Conservation (phyloP, 2,113 vertebrate species). For the Ia io region DNA sequence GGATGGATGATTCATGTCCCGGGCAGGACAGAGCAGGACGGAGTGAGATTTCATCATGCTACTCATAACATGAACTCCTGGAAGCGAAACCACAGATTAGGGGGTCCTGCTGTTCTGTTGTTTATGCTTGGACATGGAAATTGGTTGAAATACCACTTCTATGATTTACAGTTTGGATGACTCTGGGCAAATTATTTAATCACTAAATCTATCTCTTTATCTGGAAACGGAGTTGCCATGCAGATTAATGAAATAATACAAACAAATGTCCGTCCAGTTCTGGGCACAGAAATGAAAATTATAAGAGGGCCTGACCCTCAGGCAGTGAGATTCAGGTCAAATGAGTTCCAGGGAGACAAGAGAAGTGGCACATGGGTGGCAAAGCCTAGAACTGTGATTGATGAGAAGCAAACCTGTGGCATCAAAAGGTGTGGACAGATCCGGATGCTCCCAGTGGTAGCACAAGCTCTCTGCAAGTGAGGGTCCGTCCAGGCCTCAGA, state of each 20-base stretch:
- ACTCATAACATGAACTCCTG: too few species aligned
- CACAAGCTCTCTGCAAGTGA: background rate
- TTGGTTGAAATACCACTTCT: background rate
- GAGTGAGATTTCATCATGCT: background rate
- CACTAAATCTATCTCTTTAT: background rate
- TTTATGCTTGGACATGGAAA: background rate
- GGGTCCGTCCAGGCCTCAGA: accelerated
- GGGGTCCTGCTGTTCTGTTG: too few species aligned
- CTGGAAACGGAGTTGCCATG: background rate
- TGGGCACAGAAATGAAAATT: background rate
- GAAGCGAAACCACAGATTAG: background rate
- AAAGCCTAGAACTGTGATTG: background rate
- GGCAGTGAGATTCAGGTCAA: background rate
- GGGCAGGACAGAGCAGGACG: background rate
- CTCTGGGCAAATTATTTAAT: background rate
- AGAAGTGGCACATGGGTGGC: background rate
- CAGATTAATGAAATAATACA: conserved; percentile 2
- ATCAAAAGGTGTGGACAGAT: background rate
- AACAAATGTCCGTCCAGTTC: background rate
- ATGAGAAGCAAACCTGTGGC: background rate
- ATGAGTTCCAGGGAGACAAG: background rate
- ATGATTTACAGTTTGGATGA: background rate
- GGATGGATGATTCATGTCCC: background rate
- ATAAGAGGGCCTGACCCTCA: background rate
- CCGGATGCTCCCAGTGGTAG: background rate